Base-by-base conservation (phyloP, 2,113 vertebrate genomes). In the Prionailurus viverrinus region DNA sequence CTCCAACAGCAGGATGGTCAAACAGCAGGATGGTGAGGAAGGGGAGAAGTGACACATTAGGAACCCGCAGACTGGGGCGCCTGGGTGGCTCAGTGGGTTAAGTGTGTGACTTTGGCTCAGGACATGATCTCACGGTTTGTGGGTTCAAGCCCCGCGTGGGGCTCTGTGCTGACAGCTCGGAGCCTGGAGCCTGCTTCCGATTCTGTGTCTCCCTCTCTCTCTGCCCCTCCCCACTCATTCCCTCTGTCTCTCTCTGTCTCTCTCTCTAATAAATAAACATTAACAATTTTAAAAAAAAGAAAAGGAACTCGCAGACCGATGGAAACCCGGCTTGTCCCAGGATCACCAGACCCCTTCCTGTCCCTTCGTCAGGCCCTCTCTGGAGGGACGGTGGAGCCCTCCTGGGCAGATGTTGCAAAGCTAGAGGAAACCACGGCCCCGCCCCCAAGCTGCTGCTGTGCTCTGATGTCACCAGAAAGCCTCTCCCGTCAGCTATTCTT, bases 401-500 rank as follows among this genome's bases (percentile, higher is more conserved):
- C 69, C 23, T 2, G 0, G 1, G 45, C 82, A 69, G 66, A 66
- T 19, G 82, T 27, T 39, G 39, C 68, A 27, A 11, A 69, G 55
- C 63, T 23, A 39, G 68, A 55, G 83, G 19, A 76, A 61, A 41
- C 41, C 25, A 29, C 73, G 33, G 76, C 51, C 55, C 33, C 3
- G 45, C n/a, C 41, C 48, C 18, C 63, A n/a, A 21, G 66, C 63
- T 2, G 65, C 41, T 5, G 58, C 88, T 7, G 36, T 1, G 6
- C 48, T 89, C 85, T 53, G 83, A 89, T 61, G 84, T 81, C 94
- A 48, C 82, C 74, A 65, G 83, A 41, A 63, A 79, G 39, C n/a
- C 0, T 19, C 74, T 82, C 82, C 96, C 12, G 25, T 88, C 87
- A 65, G 74, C 96, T 98, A 89, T 97, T 97, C 95, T 97, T 86